Evolutionary conservation across 2,888 invertebrate genomes (phyloP), one percentile per base, ranked within the genome.

Genomic region (Epsilonema sp.): DNA sequence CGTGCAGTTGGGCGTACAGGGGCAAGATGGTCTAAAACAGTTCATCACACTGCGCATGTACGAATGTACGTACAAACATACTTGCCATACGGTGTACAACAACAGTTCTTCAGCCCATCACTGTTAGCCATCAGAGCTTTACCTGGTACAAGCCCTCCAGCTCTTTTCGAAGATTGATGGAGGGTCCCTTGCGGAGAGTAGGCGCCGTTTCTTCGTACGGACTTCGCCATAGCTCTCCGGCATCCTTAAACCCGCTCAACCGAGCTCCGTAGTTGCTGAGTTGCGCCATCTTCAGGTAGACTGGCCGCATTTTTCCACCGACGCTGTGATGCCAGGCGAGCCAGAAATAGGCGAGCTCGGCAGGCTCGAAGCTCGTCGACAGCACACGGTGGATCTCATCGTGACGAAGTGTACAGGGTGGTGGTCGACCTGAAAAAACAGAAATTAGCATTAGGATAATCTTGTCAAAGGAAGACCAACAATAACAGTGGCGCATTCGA

Each of bases 211-310:
- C 50, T 36, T 65, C 65, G 47, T 59, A 65, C 22, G 56, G 56
- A 42, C 55, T 54, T 39, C 58, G 44, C 65, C 64, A 65, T 61
- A 63, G 58, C 19, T 53, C 58, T 38, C 59, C 64, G 20, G 54
- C 58, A 51, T 65, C 51, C 2, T 49, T 37, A 50, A 57, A 65
- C 13, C 62, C 61, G 45, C 61, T 63, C 24, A 57, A 40, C 23
- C 53, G 51, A 3, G 63, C 63, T 31, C 58, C 61, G 2, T 60
- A 54, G 48, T 64, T 63, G 24, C 54, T 55, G 26, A 61, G 38
- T 11, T 52, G 49, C 23, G 62, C 51, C 20, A 63, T 48, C 36
- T 56, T 49, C 31, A 51, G 49, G 50, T 62, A 63, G 21, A 52
- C 49, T 11, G 13, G 23, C 38, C 25, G 22, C 26, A 45, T 44